Evolutionary conservation across 2,888 invertebrate species (phyloP).

Genomic region (Amiota mariae): DNA sequence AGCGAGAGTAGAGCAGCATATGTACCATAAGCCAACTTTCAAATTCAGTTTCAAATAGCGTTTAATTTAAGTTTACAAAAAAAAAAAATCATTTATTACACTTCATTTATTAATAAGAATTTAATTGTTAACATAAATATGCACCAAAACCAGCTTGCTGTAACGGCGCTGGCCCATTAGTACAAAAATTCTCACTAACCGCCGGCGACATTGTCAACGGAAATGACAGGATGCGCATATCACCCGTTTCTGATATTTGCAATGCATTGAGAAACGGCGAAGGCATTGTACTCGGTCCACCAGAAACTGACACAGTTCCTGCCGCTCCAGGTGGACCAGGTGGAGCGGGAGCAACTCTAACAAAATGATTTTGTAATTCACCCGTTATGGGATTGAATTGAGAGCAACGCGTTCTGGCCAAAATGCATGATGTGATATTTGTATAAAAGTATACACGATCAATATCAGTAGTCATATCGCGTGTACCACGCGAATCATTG

Average conservation of each 20-base stretch:
- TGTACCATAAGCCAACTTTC: too few relatives aligned
- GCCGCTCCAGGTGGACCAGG: constrained; percentile 64
- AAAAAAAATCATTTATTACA: neutral
- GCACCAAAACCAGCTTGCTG: constrained; percentile 70
- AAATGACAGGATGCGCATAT: constrained; percentile 76
- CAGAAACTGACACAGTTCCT: constrained; percentile 50
- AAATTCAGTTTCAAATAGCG: too few relatives aligned
- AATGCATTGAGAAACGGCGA: constrained; percentile 74
- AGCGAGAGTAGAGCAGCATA: too few relatives aligned
- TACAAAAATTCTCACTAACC: constrained; percentile 75
- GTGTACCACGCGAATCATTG: constrained; percentile 46
- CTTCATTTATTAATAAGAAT: neutral
- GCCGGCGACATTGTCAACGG: constrained; percentile 74
- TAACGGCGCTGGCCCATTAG: constrained; percentile 75
- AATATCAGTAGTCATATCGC: constrained; percentile 45
- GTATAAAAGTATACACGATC: constrained; percentile 74
- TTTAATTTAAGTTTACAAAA: too few relatives aligned
- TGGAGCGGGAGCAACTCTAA: constrained; percentile 38
- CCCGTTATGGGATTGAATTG: constrained; percentile 80
- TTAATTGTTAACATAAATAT: constrained; percentile 46
- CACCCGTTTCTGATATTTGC: constrained; percentile 76
- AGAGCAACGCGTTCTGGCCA: constrained; percentile 79
- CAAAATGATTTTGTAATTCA: constrained; percentile 76
- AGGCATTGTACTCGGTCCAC: neutral
- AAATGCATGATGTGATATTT: constrained; percentile 80